Base-by-base conservation (phyloP, 2,888 invertebrate genomes). In the Drosophila atroscutellata region DNA sequence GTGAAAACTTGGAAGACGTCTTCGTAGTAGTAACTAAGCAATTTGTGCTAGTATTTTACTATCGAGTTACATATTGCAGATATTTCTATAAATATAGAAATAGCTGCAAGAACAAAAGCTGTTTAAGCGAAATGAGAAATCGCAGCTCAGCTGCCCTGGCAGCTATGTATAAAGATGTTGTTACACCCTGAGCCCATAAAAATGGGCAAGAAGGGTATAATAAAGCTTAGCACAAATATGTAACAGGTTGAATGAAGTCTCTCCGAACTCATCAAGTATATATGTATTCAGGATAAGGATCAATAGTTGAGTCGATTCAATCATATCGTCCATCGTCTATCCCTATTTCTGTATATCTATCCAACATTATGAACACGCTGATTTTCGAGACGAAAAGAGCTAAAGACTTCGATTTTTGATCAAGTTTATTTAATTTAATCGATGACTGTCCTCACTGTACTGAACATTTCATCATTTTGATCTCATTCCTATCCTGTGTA, bases 71-170 rank as follows among this genome's bases (percentile, higher is more conserved):
- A 73, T 45, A 62, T 66, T 63, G 54, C 42, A 66, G 11, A 30
- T 50, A 28, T 47, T 15, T 34, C 1, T 28, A 30, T 49, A 28
- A 50, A 49, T 54, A 37, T 18, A 26, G n/a, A 59, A 62, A 36
- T 42, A 32, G 32, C 9, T 37, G 60, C 20, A 72, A 24, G 45
- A 45, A 32, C 37, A 66, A 47, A 39, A 58, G 30, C 26, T 57
- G 15, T 15, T 2, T 24, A 45, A 45, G 20, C 15, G 2, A 24
- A 15, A 15, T 8, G 8, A 45, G 26, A 24, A 45, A 54, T 52
- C 49, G 47, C 69, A 78, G 57, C 59, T 86, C 65, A 80, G 70
- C 61, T 63, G 72, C 69, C 69, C 67, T 82, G 75, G 75, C 75
- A 71, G 81, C 79, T 84, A 81, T 83, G 75, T 71, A 50, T 72